Conservation (phyloP, 2,888 invertebrate genomes). For the Dryobotodes eremita region DNA sequence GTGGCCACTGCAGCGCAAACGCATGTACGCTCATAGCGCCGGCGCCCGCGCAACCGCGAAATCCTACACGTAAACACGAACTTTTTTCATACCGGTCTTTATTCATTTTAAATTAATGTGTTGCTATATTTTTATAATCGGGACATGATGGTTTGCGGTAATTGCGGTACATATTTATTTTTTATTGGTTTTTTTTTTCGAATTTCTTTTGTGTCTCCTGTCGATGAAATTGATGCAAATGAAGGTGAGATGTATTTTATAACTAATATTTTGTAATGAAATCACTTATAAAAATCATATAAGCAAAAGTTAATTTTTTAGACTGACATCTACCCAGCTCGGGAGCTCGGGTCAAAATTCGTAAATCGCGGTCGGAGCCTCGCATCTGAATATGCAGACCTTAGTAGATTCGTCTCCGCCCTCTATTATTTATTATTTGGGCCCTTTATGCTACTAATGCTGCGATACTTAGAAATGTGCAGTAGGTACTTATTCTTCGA, state of each 20-base stretch:
- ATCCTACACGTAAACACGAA: constrained; percentile 60
- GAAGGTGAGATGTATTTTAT: constrained; percentile 80
- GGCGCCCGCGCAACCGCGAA: constrained; percentile 64
- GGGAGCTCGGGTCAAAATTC: not conserved
- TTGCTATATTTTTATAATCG: constrained; percentile 58
- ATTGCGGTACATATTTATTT: constrained; percentile 74
- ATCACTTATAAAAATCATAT: not conserved
- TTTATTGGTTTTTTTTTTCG: constrained; percentile 83
- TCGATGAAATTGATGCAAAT: constrained; percentile 83
- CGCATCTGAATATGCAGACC: not conserved
- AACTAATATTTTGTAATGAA: constrained; percentile 1
- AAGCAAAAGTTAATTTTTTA: not conserved
- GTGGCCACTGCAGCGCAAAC: constrained; percentile 71
- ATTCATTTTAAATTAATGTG: constrained; percentile 53
- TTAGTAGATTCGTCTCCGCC: not conserved
- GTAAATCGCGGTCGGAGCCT: not conserved
- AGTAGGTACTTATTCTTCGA: not conserved
- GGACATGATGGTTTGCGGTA: constrained; percentile 73
- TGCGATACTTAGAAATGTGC: not conserved
- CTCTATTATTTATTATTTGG: not conserved
- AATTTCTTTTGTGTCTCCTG: constrained; percentile 82
- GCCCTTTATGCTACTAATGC: not conserved
- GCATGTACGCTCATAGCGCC: constrained; percentile 66
- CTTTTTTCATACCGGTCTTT: constrained; percentile 22
- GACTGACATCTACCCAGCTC: not conserved